Evolutionary conservation across 2,113 vertebrate genomes (phyloP), one percentile per base, ranked within the genome.

Genomic region (Mionectes macconnelli): DNA sequence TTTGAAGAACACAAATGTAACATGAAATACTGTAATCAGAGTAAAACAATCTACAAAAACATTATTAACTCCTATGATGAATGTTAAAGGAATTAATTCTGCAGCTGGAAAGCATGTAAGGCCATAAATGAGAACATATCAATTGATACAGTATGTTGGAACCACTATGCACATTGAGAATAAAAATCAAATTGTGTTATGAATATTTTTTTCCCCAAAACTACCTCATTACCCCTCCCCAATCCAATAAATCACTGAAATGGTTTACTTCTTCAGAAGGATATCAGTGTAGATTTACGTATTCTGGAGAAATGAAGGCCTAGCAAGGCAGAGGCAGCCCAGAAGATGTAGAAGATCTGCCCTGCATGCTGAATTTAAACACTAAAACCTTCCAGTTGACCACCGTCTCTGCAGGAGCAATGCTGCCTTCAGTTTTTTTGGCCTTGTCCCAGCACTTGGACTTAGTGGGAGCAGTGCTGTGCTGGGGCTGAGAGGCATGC

Each of bases 101-200:
- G 39, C 72, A 72, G 12, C 72, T 93, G 79, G 60, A 68, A 77
- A 73, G 39, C 21, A 9, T 33, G 9, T 47, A 47, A 72, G 63
- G 67, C 47, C 9, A 7, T 92, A 78, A 80, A 90, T 90, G 13
- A 6, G 20, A 62, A 67, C 0, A 0, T 35, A 59, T 63, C 5
- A 1, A 82, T 92, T 90, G 85, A 84, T 30, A 35, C 17, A 63
- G 82, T 56, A 24, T 47, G 40, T 94, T 66, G 44, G 75, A 95
- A 64, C 47, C 0, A 2, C 75, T 94, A 44, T 23, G 67, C 82
- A 44, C 31, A 4, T 12, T 56, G 28, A 20, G 84, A 87, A 81
- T 92, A 77, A 95, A 94, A 96, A 85, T 80, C 72, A 80, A 83
- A 84, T 90, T 70, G 7, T 37, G 3, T n/a, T 74, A 24, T 93